Base-by-base conservation (phyloP, 1,140 invertebrate genomes). In the Vanessa atalanta region DNA sequence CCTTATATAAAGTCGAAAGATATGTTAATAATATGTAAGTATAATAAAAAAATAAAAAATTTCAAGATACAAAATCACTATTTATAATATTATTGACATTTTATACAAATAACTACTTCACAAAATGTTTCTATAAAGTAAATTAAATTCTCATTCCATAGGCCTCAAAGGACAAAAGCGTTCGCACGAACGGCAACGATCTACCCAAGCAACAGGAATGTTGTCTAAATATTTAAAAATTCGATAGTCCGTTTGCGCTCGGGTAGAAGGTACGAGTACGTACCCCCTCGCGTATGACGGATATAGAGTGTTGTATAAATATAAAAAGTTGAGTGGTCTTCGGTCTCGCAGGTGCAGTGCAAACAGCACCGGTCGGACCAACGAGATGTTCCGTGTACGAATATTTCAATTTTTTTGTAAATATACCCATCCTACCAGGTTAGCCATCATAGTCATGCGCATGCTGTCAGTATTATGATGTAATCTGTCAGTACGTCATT, bases 301-400 rank as follows among this genome's bases (percentile, higher is more conserved):
- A 11, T 23, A n/a, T 43, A 11, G 7, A 60, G 57, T 37, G 57
- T 26, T 37, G 26, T 61, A 61, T 37, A 61, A 61, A 61, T 61
- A 61, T 61, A 37, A 61, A 61, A 37, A 61, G 57, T 12, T 0
- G 20, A 37, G 11, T 15, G 15, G 13, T 23, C 13, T 14, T 12
- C n/a, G 48, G 57, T 13, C 57, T 13, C 57, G 23, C 26, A 61
- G 57, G 57, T 61, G 57, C 57, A 9, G n/a, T 61, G 57, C 57
- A 61, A 61, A 61, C 26, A 61, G 48, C 57, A 13, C 23, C 57
- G 14, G 57, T 4, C 57, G 8, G 4, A 13, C 13, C 14, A 37
- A 61, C 16, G 26, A 37, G 57, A 43, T 12, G 31, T 26, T 37
- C 16, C 31, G 0, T 37, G 0, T n/a, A 61, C 11, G 12, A 37